Evolutionary conservation across 2,888 invertebrate genomes (phyloP).

Genomic region (Hirudinaria manillensis): DNA sequence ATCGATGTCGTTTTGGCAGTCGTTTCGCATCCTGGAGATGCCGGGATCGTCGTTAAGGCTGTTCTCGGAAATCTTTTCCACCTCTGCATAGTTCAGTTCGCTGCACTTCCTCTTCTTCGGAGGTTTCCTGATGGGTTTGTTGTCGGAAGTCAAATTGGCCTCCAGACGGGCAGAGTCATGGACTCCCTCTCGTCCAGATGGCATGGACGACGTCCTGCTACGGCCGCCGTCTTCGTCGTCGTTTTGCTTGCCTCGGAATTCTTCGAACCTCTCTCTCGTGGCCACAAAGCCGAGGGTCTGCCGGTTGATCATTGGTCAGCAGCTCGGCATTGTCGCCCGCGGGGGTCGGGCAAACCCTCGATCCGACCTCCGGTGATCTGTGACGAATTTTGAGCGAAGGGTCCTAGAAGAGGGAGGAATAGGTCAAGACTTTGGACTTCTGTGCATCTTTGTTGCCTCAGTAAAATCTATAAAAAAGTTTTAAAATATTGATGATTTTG

Average conservation of each 20-base stretch:
- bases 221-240: background rate
- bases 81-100: background rate
- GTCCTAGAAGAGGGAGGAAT: too few relatives aligned
- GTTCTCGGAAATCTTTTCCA: background rate
- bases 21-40: background rate
- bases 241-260: background rate
- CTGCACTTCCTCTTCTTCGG: slow-evolving; percentile 78
- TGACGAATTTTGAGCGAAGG: too few relatives aligned
- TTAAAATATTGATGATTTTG: too few relatives aligned
- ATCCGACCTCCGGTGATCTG: too few relatives aligned
- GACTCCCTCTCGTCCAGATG: background rate
- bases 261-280: background rate
- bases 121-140: slow-evolving; percentile 61
- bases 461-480: too few relatives aligned
- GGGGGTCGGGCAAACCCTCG: too few relatives aligned
- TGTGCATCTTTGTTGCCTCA: too few relatives aligned
- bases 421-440: too few relatives aligned
- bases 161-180: background rate
- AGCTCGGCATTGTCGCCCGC: background rate
- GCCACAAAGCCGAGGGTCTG: background rate
- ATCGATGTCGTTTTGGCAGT: background rate
- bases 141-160: background rate
- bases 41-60: slow-evolving; percentile 3
- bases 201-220: background rate
- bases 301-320: slow-evolving; percentile 16